Evolutionary conservation across 2,797 vertebrate genomes (phyloP).

Genomic region (Echiichthys vipera): DNA sequence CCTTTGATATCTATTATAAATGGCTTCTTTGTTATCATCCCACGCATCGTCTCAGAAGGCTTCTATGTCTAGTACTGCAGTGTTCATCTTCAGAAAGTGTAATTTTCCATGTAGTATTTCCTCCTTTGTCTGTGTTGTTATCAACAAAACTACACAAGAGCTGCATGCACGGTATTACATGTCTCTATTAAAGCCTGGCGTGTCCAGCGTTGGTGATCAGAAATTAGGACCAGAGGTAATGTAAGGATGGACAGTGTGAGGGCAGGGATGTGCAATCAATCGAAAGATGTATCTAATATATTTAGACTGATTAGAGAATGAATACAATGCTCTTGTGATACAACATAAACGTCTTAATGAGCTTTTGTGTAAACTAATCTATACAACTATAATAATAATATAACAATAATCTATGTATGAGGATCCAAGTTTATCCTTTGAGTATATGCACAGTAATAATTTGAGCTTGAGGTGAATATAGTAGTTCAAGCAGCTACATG

Average conservation of each 20-base stretch:
- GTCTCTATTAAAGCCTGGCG: slow-evolving; percentile 53
- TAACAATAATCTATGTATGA: too few relatives aligned
- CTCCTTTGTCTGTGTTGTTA: slow-evolving; percentile 68
- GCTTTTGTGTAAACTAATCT: slow-evolving; percentile 7
- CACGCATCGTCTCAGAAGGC: slow-evolving; percentile 82
- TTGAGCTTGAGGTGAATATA: background rate
- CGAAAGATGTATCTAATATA: background rate
- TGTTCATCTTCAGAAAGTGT: slow-evolving; percentile 74
- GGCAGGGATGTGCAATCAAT: slow-evolving; percentile 1
- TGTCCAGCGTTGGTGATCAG: slow-evolving; percentile 10
- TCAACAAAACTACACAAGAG: slow-evolving; percentile 43
- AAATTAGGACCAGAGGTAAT: slow-evolving; percentile 10
- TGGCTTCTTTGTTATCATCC: slow-evolving; percentile 77
- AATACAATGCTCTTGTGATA: slow-evolving; percentile 6
- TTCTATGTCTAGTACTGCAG: slow-evolving; percentile 75
- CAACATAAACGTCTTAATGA: background rate
- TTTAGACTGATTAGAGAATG: slow-evolving; percentile 8
- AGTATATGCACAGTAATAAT: background rate
- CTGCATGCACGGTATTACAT: slow-evolving; percentile 66
- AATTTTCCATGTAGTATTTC: slow-evolving; percentile 67
- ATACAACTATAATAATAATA: background rate
- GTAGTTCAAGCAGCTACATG: background rate
- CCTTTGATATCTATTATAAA: slow-evolving; percentile 70
- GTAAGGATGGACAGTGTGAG: slow-evolving; percentile 14
- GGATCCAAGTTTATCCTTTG: background rate